Evolutionary conservation across 2,113 vertebrate genomes (phyloP).

Genomic region (Brachyhypopomus gauderio): DNA sequence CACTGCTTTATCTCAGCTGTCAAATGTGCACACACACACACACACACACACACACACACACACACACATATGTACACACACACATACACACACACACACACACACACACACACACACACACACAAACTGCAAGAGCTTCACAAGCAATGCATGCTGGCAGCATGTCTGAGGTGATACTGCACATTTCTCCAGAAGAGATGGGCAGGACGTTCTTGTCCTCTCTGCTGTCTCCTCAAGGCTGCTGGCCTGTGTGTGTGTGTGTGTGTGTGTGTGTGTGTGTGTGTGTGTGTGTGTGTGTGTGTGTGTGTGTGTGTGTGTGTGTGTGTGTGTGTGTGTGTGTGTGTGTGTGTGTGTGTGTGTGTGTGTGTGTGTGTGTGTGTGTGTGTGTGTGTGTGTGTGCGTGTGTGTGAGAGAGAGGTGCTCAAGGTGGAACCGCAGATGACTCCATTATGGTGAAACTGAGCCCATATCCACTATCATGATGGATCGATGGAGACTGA

Average conservation of each 20-base stretch:
- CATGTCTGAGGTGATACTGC: conserved; percentile 21
- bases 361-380: conserved; percentile 5
- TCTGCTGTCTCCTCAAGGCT: conserved; percentile 1
- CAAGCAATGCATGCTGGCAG: not conserved
- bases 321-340: conserved; percentile 9
- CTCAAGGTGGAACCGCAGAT: conserved; percentile 38
- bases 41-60: not conserved
- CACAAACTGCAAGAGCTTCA: not conserved
- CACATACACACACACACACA: not conserved
- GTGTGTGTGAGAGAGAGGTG: conserved; percentile 9
- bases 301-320: conserved; percentile 10
- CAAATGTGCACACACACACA: too few species aligned
- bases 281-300: conserved; percentile 20
- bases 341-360: conserved; percentile 10
- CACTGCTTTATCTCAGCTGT: too few species aligned
- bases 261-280: conserved; percentile 14
- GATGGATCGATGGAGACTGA: conserved; percentile 45
- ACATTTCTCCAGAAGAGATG: conserved; percentile 5
- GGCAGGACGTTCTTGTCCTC: conserved; percentile 4
- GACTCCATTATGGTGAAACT: conserved; percentile 53
- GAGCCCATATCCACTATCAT: conserved; percentile 20
- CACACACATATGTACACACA: not conserved
- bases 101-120: conserved; percentile 13
- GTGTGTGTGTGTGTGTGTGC: conserved; percentile 13
- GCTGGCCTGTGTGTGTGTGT: conserved; percentile 7